phyloP scores from a whole-genome alignment of 1,140 invertebrate genomes.

The Hyles vespertilio region DNA sequence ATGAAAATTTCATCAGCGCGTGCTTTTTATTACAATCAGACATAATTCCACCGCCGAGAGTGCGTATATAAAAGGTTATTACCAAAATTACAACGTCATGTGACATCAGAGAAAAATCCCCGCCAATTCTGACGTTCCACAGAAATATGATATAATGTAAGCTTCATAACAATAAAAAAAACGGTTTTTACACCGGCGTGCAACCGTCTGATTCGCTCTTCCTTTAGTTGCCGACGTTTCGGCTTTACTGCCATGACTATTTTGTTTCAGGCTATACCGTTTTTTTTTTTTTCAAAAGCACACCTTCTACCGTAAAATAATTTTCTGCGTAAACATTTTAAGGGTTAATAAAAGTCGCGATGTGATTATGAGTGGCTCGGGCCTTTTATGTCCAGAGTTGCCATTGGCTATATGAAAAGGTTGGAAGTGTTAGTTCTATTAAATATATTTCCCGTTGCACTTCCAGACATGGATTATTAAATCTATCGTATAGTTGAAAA shows the following conservation, averaged over 20 bases:
- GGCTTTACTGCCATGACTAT: constrained; percentile 36
- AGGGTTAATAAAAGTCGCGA: not conserved
- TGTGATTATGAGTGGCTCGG: no score
- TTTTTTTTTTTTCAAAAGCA: constrained; percentile 31
- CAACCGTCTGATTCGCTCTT: constrained; percentile 27
- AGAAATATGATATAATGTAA: constrained; percentile 23
- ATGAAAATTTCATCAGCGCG: no score
- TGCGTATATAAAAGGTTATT: no score
- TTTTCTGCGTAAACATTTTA: constrained; percentile 25
- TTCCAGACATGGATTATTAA: no score
- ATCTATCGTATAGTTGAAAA: no score
- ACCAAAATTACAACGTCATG: constrained; percentile 9
- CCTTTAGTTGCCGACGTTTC: constrained; percentile 34
- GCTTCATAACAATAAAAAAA: constrained; percentile 35
- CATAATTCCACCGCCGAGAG: no score
- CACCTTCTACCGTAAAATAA: constrained; percentile 32
- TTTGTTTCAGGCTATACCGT: constrained; percentile 36
- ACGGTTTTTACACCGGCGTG: constrained; percentile 18
- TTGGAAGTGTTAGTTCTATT: no score
- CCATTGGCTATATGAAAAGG: no score
- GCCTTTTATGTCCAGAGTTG: no score
- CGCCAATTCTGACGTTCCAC: constrained; percentile 1
- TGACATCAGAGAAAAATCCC: not conserved
- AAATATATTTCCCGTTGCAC: no score
- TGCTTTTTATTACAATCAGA: no score